These are phyloP conservation scores for Syrrhaptes paradoxus DNA, from an alignment of 2,113 vertebrate genomes.

Conservation along the genomic window DNA sequence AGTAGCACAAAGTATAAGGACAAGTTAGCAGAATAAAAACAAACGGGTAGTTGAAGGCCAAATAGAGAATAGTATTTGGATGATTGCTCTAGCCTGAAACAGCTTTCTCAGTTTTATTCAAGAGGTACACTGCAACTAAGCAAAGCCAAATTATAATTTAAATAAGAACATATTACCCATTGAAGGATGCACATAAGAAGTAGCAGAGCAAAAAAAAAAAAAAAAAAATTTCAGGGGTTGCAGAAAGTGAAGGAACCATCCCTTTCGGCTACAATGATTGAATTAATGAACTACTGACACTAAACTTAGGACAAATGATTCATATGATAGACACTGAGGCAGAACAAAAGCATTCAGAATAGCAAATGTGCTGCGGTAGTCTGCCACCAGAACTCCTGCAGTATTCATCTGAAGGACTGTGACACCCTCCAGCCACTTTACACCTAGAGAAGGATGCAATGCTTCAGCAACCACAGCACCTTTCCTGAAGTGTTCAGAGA, in stretches of 20 bases:
- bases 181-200: not conserved
- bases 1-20: not conserved
- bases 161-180: not conserved
- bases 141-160: constrained; percentile 17
- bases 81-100: not conserved
- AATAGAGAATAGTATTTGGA: not conserved
- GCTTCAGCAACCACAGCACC: not conserved
- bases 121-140: not conserved
- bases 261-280: not conserved
- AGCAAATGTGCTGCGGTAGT: not conserved
- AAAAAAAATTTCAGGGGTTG: not conserved
- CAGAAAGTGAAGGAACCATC: not conserved
- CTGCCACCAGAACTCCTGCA: not conserved
- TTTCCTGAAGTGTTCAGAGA: not conserved
- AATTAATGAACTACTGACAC: not conserved
- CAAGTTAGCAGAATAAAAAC: constrained; percentile 17
- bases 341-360: not conserved
- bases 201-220: constrained; percentile 1
- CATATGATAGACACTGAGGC: not conserved
- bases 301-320: not conserved
- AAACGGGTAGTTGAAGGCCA: constrained; percentile 3
- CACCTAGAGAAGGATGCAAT: not conserved
- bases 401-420: not conserved
- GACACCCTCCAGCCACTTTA: not conserved
- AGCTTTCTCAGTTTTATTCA: not conserved